Evolutionary conservation across 2,888 invertebrate genomes (phyloP).

Genomic region (Hypomecis punctinalis): DNA sequence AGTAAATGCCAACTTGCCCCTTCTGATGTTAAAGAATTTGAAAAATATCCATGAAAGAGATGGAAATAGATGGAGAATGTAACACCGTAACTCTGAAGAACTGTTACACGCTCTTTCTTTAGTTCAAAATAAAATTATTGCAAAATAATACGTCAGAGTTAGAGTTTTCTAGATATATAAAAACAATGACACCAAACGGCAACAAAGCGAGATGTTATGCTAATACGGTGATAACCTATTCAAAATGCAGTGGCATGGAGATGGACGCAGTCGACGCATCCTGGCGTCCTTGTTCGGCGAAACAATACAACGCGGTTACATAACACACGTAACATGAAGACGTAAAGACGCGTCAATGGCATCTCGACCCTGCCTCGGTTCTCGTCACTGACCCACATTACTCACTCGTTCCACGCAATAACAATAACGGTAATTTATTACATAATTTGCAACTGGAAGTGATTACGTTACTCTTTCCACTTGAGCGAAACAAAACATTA

Average conservation of each 20-base stretch:
- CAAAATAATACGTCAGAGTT: too few species aligned
- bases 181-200: not conserved
- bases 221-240: conserved; percentile 26
- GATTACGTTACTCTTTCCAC: conserved; percentile 56
- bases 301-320: conserved; percentile 74
- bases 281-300: conserved; percentile 65
- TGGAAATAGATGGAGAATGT: too few species aligned
- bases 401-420: conserved; percentile 70
- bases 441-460: conserved; percentile 64
- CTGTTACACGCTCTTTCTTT: too few species aligned
- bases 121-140: too few species aligned
- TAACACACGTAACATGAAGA: conserved; percentile 50
- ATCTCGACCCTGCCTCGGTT: conserved; percentile 81
- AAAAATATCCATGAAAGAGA: too few species aligned
- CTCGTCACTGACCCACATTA: conserved; percentile 83
- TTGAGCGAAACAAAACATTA: conserved; percentile 44
- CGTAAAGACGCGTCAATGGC: conserved; percentile 76
- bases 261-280: conserved; percentile 47
- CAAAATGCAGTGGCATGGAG: conserved; percentile 25
- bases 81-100: too few species aligned
- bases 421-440: conserved; percentile 75
- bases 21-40: too few species aligned
- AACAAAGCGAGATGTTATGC: conserved; percentile 13
- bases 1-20: too few species aligned
- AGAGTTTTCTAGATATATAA: not conserved